Evolutionary conservation across 2,113 vertebrate genomes (phyloP).

Genomic region (Corydoras sp.): DNA sequence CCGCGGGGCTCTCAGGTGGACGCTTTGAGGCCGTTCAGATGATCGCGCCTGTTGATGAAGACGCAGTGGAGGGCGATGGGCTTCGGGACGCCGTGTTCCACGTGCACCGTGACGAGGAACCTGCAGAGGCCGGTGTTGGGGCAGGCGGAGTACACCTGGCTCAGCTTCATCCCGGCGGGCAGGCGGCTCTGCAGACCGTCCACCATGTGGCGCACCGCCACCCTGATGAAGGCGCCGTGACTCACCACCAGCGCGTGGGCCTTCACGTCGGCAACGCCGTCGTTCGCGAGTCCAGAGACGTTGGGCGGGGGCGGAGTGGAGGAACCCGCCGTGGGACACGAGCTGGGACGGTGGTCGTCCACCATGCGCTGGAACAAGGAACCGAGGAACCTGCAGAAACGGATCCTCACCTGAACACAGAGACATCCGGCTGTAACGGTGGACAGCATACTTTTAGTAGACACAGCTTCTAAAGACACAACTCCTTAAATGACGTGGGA

Average conservation of each 20-base stretch:
- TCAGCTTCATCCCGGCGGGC: slow-evolving; percentile 64
- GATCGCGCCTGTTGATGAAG: slow-evolving; percentile 81
- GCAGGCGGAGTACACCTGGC: slow-evolving; percentile 74
- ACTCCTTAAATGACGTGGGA: too few relatives aligned
- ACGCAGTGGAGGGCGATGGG: slow-evolving; percentile 63
- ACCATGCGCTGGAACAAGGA: slow-evolving; percentile 73
- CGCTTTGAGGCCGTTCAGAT: slow-evolving; percentile 60
- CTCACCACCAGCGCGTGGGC: slow-evolving; percentile 80
- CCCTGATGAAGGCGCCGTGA: slow-evolving; percentile 87
- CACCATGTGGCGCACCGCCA: slow-evolving; percentile 76
- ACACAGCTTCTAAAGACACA: background rate
- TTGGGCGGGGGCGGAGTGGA: too few relatives aligned
- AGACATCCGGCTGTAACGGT: background rate
- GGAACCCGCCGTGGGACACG: background rate
- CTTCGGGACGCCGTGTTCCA: slow-evolving; percentile 48
- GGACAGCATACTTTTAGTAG: too few relatives aligned
- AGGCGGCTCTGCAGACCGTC: slow-evolving; percentile 74
- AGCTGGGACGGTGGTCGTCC: slow-evolving; percentile 43
- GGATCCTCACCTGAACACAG: slow-evolving; percentile 72
- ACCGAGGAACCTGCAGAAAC: slow-evolving; percentile 81
- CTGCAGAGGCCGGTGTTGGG: slow-evolving; percentile 84
- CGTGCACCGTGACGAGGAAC: slow-evolving; percentile 70
- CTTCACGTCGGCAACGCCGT: slow-evolving; percentile 38
- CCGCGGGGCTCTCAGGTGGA: too few relatives aligned
- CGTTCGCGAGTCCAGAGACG: slow-evolving; percentile 23